phyloP scores from a whole-genome alignment of 2,797 vertebrate species.

The Tokudaia muenninki region DNA sequence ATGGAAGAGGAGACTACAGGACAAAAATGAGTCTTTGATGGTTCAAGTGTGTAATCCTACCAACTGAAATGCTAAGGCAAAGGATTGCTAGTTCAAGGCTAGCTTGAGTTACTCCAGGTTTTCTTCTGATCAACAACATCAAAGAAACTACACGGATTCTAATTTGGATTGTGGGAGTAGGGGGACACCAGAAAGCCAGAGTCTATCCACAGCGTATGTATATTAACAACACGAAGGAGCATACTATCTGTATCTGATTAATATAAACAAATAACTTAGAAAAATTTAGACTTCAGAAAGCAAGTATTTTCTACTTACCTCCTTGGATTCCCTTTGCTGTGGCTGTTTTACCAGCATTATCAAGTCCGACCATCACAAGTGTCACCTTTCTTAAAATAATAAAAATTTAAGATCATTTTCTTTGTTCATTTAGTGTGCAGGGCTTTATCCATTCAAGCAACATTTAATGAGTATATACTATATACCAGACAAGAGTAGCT shows the following conservation, averaged over 20 bases:
- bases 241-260: background rate
- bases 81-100: background rate
- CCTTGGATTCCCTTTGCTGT: slow-evolving; percentile 91
- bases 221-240: background rate
- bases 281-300: slow-evolving; percentile 6
- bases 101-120: background rate
- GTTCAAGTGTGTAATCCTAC: background rate
- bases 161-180: background rate
- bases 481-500: background rate
- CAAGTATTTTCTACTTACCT: slow-evolving; percentile 85
- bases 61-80: background rate
- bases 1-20: background rate
- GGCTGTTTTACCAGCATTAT: slow-evolving; percentile 92
- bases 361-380: slow-evolving; percentile 91
- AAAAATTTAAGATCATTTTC: slow-evolving; percentile 68
- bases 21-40: background rate
- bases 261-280: background rate
- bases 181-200: background rate
- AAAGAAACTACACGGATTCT: slow-evolving; percentile 2
- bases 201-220: background rate
- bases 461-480: slow-evolving; percentile 36
- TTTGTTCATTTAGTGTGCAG: slow-evolving; percentile 31
- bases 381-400: slow-evolving; percentile 90
- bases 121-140: background rate
- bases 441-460: slow-evolving; percentile 60